Evolutionary conservation across 1,140 invertebrate species (phyloP).

Genomic region (Maconellicoccus hirsutus): DNA sequence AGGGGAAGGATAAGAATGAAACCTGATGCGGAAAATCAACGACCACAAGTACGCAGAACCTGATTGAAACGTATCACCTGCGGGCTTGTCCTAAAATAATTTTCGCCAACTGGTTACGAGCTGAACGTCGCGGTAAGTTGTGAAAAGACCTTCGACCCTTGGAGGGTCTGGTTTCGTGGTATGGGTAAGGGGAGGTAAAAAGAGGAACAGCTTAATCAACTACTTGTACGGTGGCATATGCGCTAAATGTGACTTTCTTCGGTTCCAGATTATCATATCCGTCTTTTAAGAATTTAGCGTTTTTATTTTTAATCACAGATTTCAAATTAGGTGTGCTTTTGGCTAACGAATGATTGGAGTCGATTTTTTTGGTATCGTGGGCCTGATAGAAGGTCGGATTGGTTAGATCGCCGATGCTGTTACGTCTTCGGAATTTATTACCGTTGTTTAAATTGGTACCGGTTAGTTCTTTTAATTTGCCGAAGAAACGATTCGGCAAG

Average conservation of each 20-base stretch:
- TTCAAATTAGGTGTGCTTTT: slow-evolving; percentile 29
- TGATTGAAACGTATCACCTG: no score
- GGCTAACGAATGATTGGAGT: slow-evolving; percentile 12
- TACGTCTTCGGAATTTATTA: slow-evolving; percentile 25
- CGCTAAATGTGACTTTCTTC: slow-evolving; percentile 32
- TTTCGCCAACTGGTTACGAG: no score
- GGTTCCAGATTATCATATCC: slow-evolving; percentile 28
- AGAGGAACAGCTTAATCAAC: slow-evolving; percentile 27
- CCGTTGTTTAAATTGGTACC: neutral
- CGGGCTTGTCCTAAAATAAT: no score
- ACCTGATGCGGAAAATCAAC: no score
- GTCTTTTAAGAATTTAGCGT: slow-evolving; percentile 23
- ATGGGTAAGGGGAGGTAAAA: no score
- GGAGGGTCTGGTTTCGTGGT: no score
- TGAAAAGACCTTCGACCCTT: neutral
- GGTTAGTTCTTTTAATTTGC: slow-evolving; percentile 29
- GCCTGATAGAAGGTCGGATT: slow-evolving; percentile 26
- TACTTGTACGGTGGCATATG: slow-evolving; percentile 32
- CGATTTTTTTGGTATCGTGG: neutral
- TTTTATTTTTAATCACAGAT: slow-evolving; percentile 31
- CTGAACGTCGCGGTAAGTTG: no score
- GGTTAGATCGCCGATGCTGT: slow-evolving; percentile 27
- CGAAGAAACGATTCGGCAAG: slow-evolving; percentile 29
- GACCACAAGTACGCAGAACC: no score
- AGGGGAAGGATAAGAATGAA: no score